These are phyloP conservation scores for Eristalis intricaria DNA, from an alignment of 2,888 invertebrate species.

Conservation along the genomic window DNA sequence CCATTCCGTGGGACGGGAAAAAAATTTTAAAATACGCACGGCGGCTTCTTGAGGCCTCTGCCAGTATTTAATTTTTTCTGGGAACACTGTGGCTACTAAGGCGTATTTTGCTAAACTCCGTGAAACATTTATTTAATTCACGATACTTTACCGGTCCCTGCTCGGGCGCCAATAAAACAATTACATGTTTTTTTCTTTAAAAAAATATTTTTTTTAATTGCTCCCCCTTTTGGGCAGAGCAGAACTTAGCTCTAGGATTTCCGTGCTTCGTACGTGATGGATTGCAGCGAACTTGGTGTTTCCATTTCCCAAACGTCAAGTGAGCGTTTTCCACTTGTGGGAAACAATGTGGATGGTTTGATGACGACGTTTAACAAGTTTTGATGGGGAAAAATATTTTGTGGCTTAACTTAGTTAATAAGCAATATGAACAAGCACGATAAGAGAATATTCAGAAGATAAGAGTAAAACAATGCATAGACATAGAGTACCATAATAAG, in stretches of 20 bases:
- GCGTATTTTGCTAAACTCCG: neutral
- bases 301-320: too few species aligned
- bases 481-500: too few species aligned
- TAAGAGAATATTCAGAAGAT: too few species aligned
- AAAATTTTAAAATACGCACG: neutral
- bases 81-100: neutral
- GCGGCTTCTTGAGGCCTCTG: constrained; percentile 7
- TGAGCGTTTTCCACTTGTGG: too few species aligned
- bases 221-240: neutral
- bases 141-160: neutral
- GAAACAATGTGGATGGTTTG: too few species aligned
- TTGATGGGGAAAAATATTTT: too few species aligned
- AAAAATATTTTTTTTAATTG: neutral
- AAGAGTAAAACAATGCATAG: too few species aligned
- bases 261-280: neutral
- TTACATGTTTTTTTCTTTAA: neutral
- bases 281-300: neutral
- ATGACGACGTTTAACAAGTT: too few species aligned
- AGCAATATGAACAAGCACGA: too few species aligned
- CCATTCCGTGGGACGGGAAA: too few species aligned
- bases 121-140: neutral
- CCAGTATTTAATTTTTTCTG: neutral
- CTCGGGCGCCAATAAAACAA: neutral
- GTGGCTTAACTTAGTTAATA: too few species aligned
- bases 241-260: neutral